phyloP scores from a whole-genome alignment of 2,797 vertebrate genomes.

The Pangasius macronema region DNA sequence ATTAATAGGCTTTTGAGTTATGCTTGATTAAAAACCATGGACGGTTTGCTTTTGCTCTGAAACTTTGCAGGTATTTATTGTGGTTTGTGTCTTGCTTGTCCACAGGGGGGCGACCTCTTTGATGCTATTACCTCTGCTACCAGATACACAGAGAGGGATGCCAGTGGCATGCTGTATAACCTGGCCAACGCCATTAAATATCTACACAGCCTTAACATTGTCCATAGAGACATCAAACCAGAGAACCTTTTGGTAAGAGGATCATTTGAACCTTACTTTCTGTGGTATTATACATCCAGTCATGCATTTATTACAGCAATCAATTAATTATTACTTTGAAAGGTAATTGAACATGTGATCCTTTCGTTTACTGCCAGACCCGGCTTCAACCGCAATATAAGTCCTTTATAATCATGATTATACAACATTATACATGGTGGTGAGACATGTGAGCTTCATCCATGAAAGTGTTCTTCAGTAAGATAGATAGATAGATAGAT shows the following conservation, averaged over 20 bases:
- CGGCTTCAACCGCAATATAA: neutral
- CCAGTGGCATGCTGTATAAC: conserved; percentile 96
- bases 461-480: conserved; percentile 15
- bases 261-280: neutral
- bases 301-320: neutral
- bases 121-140: conserved; percentile 96
- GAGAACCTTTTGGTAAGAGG: conserved; percentile 93
- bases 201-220: conserved; percentile 95
- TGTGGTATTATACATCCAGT: neutral
- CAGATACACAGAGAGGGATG: conserved; percentile 95
- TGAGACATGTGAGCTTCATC: neutral
- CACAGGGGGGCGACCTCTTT: conserved; percentile 95
- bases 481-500: neutral
- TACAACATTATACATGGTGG: neutral
- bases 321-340: neutral
- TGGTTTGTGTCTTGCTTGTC: conserved; percentile 27
- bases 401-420: neutral
- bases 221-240: conserved; percentile 97
- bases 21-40: neutral
- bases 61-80: neutral
- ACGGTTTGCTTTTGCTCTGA: conserved; percentile 3
- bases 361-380: neutral
- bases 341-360: neutral
- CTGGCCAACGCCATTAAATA: conserved; percentile 96
- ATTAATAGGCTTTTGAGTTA: neutral